Base-by-base conservation (phyloP, 1,140 invertebrate genomes). In the Copidosoma floridanum region DNA sequence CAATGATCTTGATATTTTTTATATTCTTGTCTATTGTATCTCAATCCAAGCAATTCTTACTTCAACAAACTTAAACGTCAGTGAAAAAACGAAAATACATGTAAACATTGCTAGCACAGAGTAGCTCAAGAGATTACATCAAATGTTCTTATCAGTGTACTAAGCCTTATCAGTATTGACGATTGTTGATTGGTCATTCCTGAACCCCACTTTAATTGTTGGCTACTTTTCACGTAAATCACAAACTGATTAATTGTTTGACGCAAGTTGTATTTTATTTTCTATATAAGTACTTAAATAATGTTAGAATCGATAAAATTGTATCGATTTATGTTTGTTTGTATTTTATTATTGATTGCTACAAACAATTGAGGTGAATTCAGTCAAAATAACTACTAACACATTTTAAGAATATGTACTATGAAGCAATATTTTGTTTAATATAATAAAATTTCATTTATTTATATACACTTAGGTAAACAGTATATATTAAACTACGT, bases 71-170 rank as follows among this genome's bases (percentile, higher is more conserved):
- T n/a, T n/a, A n/a, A n/a, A n/a, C n/a, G n/a, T n/a, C n/a, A n/a
- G n/a, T n/a, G n/a, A n/a, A n/a, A n/a, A n/a, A n/a, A n/a, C n/a
- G n/a, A n/a, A n/a, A n/a, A n/a, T n/a, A n/a, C n/a, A n/a, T n/a
- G n/a, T n/a, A n/a, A n/a, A n/a, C n/a, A n/a, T n/a, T n/a, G n/a
- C n/a, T n/a, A n/a, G n/a, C n/a, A n/a, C n/a, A n/a, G n/a, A n/a
- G n/a, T n/a, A n/a, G n/a, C n/a, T n/a, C n/a, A n/a, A n/a, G n/a
- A n/a, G n/a, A n/a, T n/a, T n/a, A n/a, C n/a, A n/a, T n/a, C n/a
- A n/a, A n/a, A n/a, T n/a, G n/a, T n/a, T 40, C 41, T 63, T 63
- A 50, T 52, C 41, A 24, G 46, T 52, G 5, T 53, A 11, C 0
- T 51, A 44, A 20, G 26, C 29, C 7, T 37, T 47, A 48, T 47